Conservation (phyloP, 2,888 invertebrate genomes). For the Stenchaetothrips biformis region DNA sequence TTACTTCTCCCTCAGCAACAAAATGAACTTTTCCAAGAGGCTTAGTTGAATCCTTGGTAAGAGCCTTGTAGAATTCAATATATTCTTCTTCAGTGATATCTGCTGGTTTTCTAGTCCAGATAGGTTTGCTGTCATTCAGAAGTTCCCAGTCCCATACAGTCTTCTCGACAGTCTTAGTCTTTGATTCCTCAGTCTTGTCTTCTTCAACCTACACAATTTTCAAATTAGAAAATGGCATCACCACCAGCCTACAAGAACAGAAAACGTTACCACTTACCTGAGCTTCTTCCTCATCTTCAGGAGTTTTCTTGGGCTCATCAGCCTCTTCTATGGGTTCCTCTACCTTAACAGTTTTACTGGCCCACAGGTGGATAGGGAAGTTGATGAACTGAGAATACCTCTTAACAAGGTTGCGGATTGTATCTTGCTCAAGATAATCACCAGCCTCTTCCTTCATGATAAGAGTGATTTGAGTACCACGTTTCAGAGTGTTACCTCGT, state of each 20-base stretch:
- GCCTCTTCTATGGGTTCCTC: constrained; percentile 60
- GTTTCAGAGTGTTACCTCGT: constrained; percentile 80
- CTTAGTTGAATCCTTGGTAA: constrained; percentile 82
- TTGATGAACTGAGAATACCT: constrained; percentile 99
- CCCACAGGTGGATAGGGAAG: constrained; percentile 96
- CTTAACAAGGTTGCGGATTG: constrained; percentile 82
- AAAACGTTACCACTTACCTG: constrained; percentile 42
- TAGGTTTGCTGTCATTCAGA: constrained; percentile 94
- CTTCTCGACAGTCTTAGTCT: constrained; percentile 85
- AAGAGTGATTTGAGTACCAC: constrained; percentile 85
- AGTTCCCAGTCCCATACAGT: constrained; percentile 98
- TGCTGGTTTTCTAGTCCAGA: constrained; percentile 90
- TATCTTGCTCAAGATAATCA: constrained; percentile 91
- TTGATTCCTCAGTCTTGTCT: constrained; percentile 64
- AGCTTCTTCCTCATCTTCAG: constrained; percentile 53
- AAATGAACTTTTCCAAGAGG: constrained; percentile 90
- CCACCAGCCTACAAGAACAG: too few species aligned
- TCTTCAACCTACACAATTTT: constrained; percentile 57
- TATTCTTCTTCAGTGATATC: constrained; percentile 89
- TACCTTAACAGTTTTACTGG: constrained; percentile 68
- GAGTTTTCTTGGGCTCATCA: constrained; percentile 38
- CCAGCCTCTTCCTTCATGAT: constrained; percentile 95
- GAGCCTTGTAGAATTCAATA: constrained; percentile 87
- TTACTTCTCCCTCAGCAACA: constrained; percentile 98
- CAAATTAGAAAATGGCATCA: not conserved